Evolutionary conservation across 2,113 vertebrate genomes (phyloP).

Genomic region (Amia ocellicauda): DNA sequence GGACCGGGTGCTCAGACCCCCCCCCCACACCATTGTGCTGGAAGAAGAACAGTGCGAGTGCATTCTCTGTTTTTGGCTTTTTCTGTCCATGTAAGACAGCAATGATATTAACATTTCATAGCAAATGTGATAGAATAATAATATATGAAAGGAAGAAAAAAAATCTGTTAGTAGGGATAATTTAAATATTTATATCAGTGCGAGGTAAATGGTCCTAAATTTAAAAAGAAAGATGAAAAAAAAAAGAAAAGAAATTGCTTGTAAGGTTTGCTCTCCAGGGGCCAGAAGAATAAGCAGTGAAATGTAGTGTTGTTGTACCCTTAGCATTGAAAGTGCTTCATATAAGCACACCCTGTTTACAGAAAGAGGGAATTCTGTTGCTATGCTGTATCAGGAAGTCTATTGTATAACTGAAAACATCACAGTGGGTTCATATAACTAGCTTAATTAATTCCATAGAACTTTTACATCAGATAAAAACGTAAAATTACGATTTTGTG

Average conservation of each 20-base stretch:
- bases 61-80: slow-evolving; percentile 20
- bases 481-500: no score
- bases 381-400: slow-evolving; percentile 62
- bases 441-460: no score
- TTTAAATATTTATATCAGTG: slow-evolving; percentile 63
- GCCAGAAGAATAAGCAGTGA: slow-evolving; percentile 66
- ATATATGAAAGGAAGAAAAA: slow-evolving; percentile 38
- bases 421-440: no score
- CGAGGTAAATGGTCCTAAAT: slow-evolving; percentile 56
- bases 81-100: slow-evolving; percentile 35
- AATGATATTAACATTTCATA: slow-evolving; percentile 63
- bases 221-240: slow-evolving; percentile 36
- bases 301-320: slow-evolving; percentile 60
- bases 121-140: slow-evolving; percentile 48
- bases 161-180: slow-evolving; percentile 33
- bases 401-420: no score
- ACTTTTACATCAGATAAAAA: no score
- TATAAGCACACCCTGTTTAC: slow-evolving; percentile 68
- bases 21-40: no score
- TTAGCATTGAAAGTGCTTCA: slow-evolving; percentile 49
- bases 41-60: not conserved
- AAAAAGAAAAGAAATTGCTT: slow-evolving; percentile 47
- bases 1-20: no score
- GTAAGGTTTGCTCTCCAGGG: slow-evolving; percentile 60
- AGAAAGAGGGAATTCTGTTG: slow-evolving; percentile 65